Conservation (phyloP, 2,797 vertebrate species). For the Danio aesculapii region DNA sequence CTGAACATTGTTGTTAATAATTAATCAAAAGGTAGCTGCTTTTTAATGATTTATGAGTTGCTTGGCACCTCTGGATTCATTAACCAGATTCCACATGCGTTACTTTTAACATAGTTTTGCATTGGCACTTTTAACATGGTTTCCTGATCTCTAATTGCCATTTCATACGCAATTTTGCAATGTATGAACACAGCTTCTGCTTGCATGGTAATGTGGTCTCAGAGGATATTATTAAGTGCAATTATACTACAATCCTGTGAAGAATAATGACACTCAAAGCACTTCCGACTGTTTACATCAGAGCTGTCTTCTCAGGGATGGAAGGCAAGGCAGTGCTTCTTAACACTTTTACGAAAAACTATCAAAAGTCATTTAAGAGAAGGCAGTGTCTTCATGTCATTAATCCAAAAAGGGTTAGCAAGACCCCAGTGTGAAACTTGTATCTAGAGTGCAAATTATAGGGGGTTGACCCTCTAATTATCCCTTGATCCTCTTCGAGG, state of each 20-base stretch:
- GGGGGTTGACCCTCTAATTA: too few relatives aligned
- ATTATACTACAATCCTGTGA: not conserved
- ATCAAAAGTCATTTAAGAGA: not conserved
- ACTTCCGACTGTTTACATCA: not conserved
- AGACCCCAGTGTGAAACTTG: too few relatives aligned
- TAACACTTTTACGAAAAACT: not conserved
- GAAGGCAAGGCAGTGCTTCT: not conserved
- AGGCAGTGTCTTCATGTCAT: not conserved
- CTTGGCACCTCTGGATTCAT: constrained; percentile 64
- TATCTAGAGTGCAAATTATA: too few relatives aligned
- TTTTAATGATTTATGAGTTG: constrained; percentile 68
- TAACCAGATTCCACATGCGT: constrained; percentile 55
- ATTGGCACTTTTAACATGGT: constrained; percentile 45
- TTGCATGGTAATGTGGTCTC: constrained; percentile 26
- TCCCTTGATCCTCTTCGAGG: too few relatives aligned
- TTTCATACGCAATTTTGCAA: not conserved
- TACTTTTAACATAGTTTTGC: constrained; percentile 50
- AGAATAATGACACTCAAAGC: not conserved
- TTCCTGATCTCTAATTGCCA: constrained; percentile 49
- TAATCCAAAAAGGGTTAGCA: too few relatives aligned
- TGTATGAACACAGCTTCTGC: not conserved
- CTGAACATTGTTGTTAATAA: constrained; percentile 62
- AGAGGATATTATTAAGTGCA: constrained; percentile 26
- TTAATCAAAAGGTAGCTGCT: constrained; percentile 67
- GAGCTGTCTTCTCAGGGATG: not conserved